Evolutionary conservation across 2,888 invertebrate species (phyloP).

Genomic region (Entomobrya proxima): DNA sequence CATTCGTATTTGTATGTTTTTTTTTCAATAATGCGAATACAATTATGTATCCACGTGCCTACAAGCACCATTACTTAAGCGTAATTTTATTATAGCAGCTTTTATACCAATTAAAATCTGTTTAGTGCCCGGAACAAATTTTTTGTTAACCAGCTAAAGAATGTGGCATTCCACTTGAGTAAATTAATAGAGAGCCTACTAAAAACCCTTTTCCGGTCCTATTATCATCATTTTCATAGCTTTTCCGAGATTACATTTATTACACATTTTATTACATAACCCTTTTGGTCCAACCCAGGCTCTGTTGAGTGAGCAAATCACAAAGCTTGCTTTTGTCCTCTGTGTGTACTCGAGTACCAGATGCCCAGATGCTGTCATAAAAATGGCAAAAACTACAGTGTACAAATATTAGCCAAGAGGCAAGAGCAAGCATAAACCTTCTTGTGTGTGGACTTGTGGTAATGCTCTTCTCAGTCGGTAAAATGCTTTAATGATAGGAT

Average conservation of each 20-base stretch:
- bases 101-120: too few species aligned
- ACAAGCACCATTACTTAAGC: too few species aligned
- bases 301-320: slow-evolving; percentile 23
- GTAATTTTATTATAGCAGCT: too few species aligned
- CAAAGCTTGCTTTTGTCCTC: background rate
- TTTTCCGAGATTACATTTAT: background rate
- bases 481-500: too few species aligned
- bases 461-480: too few species aligned
- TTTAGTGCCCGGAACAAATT: too few species aligned
- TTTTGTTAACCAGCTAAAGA: background rate
- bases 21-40: too few species aligned
- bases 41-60: too few species aligned
- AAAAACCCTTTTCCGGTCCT: too few species aligned
- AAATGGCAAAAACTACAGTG: background rate
- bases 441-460: too few species aligned
- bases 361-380: background rate
- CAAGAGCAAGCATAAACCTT: background rate
- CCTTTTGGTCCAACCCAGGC: slow-evolving; percentile 11
- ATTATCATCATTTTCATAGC: background rate
- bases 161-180: background rate
- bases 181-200: background rate
- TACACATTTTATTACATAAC: background rate
- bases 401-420: background rate
- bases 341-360: too few species aligned
- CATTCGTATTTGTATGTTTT: too few species aligned